These are phyloP conservation scores for Chloropsis cyanopogon DNA, from an alignment of 2,113 vertebrate genomes.

Conservation along the genomic window DNA sequence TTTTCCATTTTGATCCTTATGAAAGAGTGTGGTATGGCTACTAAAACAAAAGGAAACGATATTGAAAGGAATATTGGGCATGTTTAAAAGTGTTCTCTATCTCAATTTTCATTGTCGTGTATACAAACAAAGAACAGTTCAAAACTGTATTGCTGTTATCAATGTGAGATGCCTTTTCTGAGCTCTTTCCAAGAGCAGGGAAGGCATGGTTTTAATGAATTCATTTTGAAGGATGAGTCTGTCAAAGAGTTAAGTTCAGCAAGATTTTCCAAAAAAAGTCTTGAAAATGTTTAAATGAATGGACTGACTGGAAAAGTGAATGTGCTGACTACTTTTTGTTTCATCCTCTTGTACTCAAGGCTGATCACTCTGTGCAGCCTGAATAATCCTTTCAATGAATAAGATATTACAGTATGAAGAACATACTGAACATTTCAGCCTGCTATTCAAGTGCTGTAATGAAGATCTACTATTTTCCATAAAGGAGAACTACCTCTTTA, in stretches of 20 bases:
- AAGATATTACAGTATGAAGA: background rate
- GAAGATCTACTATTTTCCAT: background rate
- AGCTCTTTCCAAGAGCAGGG: background rate
- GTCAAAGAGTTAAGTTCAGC: background rate
- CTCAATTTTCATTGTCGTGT: background rate
- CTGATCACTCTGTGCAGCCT: background rate
- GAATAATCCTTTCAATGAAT: background rate
- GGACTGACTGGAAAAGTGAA: background rate
- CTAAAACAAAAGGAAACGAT: background rate
- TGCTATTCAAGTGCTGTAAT: background rate
- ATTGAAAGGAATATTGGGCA: background rate
- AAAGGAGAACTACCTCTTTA: background rate
- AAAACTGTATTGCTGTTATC: background rate
- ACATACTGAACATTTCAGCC: background rate
- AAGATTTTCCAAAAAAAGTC: background rate
- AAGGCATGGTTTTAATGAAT: background rate
- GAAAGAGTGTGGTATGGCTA: background rate
- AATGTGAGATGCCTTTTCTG: background rate
- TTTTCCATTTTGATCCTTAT: background rate
- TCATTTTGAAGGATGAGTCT: background rate
- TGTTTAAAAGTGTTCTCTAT: background rate
- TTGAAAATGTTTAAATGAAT: background rate
- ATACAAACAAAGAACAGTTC: background rate
- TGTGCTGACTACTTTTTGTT: background rate
- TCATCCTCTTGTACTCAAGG: background rate